Evolutionary conservation across 92 coral and sea anemone genomes (phyloP), one percentile per base, ranked within the genome.

Genomic region (Actinostola sp.): DNA sequence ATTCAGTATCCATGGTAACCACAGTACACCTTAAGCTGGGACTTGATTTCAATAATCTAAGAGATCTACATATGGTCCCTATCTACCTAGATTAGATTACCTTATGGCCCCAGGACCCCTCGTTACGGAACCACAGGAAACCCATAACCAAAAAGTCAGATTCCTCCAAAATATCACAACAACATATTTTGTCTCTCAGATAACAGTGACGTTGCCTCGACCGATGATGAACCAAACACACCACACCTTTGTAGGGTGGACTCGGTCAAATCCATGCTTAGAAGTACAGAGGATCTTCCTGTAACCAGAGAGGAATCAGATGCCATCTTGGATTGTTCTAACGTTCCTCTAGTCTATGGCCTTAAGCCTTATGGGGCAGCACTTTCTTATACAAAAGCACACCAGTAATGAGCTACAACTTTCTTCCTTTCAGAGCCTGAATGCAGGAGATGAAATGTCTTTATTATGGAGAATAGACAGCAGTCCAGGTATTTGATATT

Each of bases 281-380:
- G 77, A 48, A 89, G 96, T 60, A 73, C 88, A 2, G 96, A 90
- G 57, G 92, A 90, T 45, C 67, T 88, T 32, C 71, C 77, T 31
- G 83, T 85, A 44, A 70, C 85, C 1, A 87, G 66, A 52, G 85
- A 61, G 50, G 86, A 66, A 50, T 74, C 58, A 0, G 96, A 87
- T 34, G 78, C 82, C 43, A 68, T 82, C 17, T 61, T 90, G 60
- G 75, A 87, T 45, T 90, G 96, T 70, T 73, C 74, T 29, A 87
- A 85, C 42, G 96, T 87, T 25, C 92, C 96, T 32, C 65, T 90
- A n/a, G 66, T 75, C 43, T 77, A 87, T 30, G 96, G 96, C 17
- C 28, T 75, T 59, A 90, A 90, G 35, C 84, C 79, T 44, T 90
- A 86, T 60, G n/a, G n/a, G n/a, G n/a, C n/a, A n/a, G n/a, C n/a